phyloP scores from a whole-genome alignment of 1,140 invertebrate genomes.

The Orius insidiosus region DNA sequence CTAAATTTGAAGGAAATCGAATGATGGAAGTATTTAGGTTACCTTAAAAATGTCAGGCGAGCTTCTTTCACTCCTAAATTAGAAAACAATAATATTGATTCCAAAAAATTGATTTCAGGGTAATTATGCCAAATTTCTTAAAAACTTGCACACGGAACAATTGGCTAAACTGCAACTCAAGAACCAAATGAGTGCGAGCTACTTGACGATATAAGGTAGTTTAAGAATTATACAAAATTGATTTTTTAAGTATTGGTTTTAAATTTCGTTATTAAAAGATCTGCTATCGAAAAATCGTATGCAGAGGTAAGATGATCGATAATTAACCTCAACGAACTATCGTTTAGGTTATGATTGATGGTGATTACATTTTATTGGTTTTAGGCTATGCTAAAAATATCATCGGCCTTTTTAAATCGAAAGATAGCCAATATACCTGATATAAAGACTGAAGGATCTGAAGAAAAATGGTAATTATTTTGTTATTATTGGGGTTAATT shows the following conservation, averaged over 20 bases:
- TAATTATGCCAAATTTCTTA: constrained; percentile 73
- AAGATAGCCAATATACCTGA: constrained; percentile 83
- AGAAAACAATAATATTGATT: background rate
- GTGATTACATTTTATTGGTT: too few species aligned
- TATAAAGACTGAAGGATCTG: constrained; percentile 68
- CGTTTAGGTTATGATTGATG: constrained; percentile 24
- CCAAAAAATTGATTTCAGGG: constrained; percentile 39
- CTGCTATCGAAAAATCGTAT: constrained; percentile 85
- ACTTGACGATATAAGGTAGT: constrained; percentile 71
- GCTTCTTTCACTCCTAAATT: too few species aligned
- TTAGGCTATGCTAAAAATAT: constrained; percentile 73
- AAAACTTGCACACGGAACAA: constrained; percentile 84
- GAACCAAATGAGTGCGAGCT: constrained; percentile 90
- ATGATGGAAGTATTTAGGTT: too few species aligned
- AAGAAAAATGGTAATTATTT: constrained; percentile 62
- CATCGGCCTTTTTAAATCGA: constrained; percentile 75
- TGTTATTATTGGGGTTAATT: background rate
- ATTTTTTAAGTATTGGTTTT: constrained; percentile 23
- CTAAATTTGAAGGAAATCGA: too few species aligned
- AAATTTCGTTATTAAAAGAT: constrained; percentile 78
- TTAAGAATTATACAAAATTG: constrained; percentile 1
- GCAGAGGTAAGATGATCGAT: constrained; percentile 51
- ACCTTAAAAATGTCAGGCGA: too few species aligned
- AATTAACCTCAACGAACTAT: background rate
- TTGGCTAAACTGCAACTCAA: constrained; percentile 78